Conservation (phyloP, 2,113 vertebrate species). For the Vulpes lagopus region DNA sequence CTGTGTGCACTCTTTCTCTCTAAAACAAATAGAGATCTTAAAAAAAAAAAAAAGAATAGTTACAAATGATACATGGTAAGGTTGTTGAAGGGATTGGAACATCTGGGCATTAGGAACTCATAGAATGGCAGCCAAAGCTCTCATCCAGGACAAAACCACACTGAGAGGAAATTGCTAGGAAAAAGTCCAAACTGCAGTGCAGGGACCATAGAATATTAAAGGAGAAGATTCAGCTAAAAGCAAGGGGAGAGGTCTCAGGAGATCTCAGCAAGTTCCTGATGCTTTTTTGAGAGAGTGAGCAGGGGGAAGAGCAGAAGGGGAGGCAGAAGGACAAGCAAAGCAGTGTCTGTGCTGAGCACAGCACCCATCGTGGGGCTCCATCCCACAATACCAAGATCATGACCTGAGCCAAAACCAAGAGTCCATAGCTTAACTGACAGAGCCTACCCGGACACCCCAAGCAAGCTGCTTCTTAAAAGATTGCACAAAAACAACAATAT, state of each 20-base stretch:
- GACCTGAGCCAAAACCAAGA: background rate
- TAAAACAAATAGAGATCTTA: background rate
- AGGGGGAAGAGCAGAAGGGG: background rate
- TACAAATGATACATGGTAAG: background rate
- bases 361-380: background rate
- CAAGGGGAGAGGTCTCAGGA: background rate
- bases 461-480: background rate
- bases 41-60: background rate
- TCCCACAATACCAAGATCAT: background rate
- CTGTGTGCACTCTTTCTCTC: background rate
- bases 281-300: background rate
- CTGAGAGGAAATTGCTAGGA: slow-evolving; percentile 19
- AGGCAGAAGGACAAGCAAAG: background rate
- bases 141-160: background rate
- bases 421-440: background rate
- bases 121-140: background rate
- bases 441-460: background rate
- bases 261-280: background rate
- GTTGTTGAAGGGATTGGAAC: background rate
- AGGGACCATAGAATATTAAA: background rate
- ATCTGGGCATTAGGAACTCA: background rate
- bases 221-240: background rate
- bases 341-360: background rate
- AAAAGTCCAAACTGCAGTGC: background rate
- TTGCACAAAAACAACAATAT: background rate